Conservation (phyloP, 2,888 invertebrate genomes). For the Sepioteuthis lessoniana region DNA sequence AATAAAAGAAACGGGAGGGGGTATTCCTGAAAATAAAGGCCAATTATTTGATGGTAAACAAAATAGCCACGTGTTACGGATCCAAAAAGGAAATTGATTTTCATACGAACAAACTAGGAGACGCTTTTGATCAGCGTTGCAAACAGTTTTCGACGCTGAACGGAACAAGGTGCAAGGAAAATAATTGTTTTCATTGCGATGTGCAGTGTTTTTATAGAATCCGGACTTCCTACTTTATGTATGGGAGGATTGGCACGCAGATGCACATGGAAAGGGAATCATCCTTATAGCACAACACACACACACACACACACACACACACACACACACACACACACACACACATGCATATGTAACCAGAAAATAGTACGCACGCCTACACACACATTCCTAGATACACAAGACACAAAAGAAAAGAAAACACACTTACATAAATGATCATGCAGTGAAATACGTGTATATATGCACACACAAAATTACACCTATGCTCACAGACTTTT, state of each 20-base stretch:
- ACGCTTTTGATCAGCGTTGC: background rate
- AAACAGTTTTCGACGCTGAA: slow-evolving; percentile 1
- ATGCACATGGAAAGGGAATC: background rate
- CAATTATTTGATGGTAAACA: background rate
- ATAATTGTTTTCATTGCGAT: background rate
- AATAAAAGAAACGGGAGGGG: background rate
- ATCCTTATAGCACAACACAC: too few relatives aligned
- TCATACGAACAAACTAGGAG: background rate
- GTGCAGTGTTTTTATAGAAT: background rate
- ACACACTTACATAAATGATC: background rate
- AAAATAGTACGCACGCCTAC: background rate
- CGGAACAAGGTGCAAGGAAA: background rate
- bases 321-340: too few relatives aligned
- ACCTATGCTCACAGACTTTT: background rate
- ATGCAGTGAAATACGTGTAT: background rate
- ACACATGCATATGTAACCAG: too few relatives aligned
- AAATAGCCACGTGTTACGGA: background rate
- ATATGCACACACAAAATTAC: background rate
- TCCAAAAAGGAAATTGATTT: background rate
- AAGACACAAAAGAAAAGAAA: too few relatives aligned
- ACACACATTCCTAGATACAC: background rate
- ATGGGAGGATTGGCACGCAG: background rate
- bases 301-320: too few relatives aligned
- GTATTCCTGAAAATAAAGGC: background rate
- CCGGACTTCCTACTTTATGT: background rate